Evolutionary conservation across 2,113 vertebrate species (phyloP), one percentile per base, ranked within the genome.

Genomic region (Pachyramphus minor): DNA sequence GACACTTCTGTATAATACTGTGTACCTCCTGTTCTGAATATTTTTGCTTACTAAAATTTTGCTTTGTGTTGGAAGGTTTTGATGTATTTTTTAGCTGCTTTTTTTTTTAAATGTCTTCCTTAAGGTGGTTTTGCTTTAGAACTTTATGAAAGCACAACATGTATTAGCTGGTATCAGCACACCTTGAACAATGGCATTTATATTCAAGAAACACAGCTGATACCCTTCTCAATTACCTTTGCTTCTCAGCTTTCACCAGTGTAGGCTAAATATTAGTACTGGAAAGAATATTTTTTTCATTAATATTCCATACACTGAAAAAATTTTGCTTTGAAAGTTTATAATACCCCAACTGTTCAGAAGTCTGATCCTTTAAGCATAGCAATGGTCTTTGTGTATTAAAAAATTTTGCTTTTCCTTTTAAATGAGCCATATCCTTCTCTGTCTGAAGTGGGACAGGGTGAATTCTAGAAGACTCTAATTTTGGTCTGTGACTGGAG

Each of bases 121-220:
- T 91, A n/a, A 67, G 25, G 28, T 86, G 47, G 24, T 69, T 95
- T 69, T 88, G 37, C 41, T 53, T 92, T 60, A 88, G 42, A 93
- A 92, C 64, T 89, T 93, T 75, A 17, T 81, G 71, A 47, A 90
- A 84, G 45, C 73, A 75, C 52, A 37, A 21, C 4, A 1, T 75
- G 15, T 72, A 31, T 86, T 89, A 68, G 58, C 42, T 78, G 25
- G 21, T 25, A 45, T 94, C 72, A 68, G 23, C 28, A 62, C 44
- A 79, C 62, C 90, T 86, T 89, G 73, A 93, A 86, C 79, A 89
- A 37, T 78, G 28, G 31, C 41, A 42, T 84, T 90, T 84, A 53
- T 53, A 33, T 87, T 60, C 66, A 75, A 64, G 64, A 81, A 84
- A 23, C 22, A 47, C 45, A 72, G 49, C n/a, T 89, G n/a, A 89